Percentiles rank a stretch among this genome's conserved stretches.
These are phyloP conservation scores for Machaerirhynchus nigripectus DNA, from an alignment of 2,113 vertebrate species.

Conservation along the genomic window DNA sequence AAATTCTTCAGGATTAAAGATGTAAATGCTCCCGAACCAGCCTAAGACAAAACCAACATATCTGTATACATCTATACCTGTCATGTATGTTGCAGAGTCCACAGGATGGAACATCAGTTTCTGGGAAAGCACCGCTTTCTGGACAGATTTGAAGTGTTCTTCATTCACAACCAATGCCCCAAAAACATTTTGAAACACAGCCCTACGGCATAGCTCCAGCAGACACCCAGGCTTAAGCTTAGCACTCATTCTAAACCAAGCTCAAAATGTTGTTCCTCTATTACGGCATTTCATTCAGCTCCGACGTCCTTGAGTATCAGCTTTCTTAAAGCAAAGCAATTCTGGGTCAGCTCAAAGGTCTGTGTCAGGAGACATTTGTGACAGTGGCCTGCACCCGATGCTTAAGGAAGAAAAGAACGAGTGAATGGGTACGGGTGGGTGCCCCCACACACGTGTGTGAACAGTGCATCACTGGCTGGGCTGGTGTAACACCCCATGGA, in stretches of 20 bases:
- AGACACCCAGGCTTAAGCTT: not conserved
- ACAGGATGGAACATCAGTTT: not conserved
- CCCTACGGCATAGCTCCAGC: accelerated
- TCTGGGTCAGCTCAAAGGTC: not conserved
- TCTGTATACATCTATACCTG: not conserved
- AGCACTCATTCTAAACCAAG: not conserved
- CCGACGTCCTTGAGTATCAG: not conserved
- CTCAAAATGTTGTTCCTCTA: not conserved
- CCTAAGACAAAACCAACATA: not conserved
- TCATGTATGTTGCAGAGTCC: not conserved
- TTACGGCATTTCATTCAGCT: not conserved
- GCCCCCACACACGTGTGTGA: accelerated
- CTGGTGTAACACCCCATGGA: not conserved
- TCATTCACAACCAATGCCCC: not conserved
- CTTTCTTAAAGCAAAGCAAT: not conserved
- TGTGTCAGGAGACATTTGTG: not conserved
- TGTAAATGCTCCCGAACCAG: not conserved
- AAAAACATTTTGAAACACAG: not conserved
- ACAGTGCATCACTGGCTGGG: accelerated
- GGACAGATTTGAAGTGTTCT: not conserved
- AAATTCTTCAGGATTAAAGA: not conserved
- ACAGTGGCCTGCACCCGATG: not conserved
- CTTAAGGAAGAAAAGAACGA: not conserved
- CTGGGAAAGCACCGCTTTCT: not conserved
- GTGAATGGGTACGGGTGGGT: not conserved